A percentile compares a stretch with the other conserved stretches of the same genome.
These are phyloP conservation scores for Danio kyathit DNA, from an alignment of 2,797 vertebrate species.

Conservation along the genomic window DNA sequence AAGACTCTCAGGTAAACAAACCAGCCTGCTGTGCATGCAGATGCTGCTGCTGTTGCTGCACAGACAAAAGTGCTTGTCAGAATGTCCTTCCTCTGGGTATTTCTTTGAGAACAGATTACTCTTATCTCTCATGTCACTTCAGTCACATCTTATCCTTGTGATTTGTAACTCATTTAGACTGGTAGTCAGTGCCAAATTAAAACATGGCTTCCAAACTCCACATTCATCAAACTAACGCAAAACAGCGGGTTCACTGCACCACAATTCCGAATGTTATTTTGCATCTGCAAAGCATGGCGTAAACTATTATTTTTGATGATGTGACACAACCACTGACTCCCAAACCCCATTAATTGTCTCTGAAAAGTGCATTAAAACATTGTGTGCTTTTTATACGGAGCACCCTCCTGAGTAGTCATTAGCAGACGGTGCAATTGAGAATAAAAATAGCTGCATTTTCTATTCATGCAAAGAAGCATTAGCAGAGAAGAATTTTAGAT, in stretches of 20 bases:
- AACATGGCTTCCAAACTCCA: slow-evolving; percentile 52
- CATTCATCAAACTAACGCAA: slow-evolving; percentile 55
- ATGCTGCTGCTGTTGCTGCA: slow-evolving; percentile 22
- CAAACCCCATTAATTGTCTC: background rate
- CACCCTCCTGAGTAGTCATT: slow-evolving; percentile 9
- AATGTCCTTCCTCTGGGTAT: slow-evolving; percentile 53
- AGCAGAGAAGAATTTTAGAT: background rate
- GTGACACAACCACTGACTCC: background rate
- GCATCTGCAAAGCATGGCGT: background rate
- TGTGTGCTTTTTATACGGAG: background rate
- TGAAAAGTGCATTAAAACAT: background rate
- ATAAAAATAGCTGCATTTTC: slow-evolving; percentile 6
- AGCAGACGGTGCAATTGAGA: background rate
- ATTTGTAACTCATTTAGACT: slow-evolving; percentile 57
- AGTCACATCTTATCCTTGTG: slow-evolving; percentile 49
- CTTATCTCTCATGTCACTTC: slow-evolving; percentile 58
- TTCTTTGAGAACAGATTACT: slow-evolving; percentile 61
- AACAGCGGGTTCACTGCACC: slow-evolving; percentile 20
- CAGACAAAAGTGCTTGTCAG: slow-evolving; percentile 57
- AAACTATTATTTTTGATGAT: background rate
- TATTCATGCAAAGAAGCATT: slow-evolving; percentile 13
- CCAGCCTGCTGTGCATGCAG: slow-evolving; percentile 52
- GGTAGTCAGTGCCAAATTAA: slow-evolving; percentile 59
- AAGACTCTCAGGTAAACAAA: slow-evolving; percentile 67
- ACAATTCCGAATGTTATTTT: slow-evolving; percentile 8